Percentiles rank a stretch among this genome's conserved stretches.
Conservation (phyloP, 2,888 invertebrate genomes). For the Congeria kusceri region DNA sequence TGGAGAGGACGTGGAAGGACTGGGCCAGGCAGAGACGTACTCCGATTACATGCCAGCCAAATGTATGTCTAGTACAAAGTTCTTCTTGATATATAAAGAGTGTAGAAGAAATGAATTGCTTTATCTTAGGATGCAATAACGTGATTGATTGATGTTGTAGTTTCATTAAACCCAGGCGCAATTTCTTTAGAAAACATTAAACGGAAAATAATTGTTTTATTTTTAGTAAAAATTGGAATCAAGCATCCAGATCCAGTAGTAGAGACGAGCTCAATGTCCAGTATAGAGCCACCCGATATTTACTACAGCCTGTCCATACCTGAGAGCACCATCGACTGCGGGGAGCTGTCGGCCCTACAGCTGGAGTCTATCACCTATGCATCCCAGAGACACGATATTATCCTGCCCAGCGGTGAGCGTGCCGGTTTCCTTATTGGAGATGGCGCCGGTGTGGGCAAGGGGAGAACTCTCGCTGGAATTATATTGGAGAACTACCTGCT, state of each 20-base stretch:
- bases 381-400: conserved; percentile 96
- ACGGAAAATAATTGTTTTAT: neutral
- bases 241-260: conserved; percentile 99
- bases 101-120: too few species aligned
- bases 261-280: conserved; percentile 98
- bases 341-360: conserved; percentile 97
- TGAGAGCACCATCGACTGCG: conserved; percentile 91
- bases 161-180: too few species aligned
- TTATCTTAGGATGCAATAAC: too few species aligned
- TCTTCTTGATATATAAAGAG: too few species aligned
- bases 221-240: conserved; percentile 94
- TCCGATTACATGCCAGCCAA: conserved; percentile 99
- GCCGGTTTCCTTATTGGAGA: conserved; percentile 99
- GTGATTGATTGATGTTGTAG: too few species aligned
- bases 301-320: conserved; percentile 91
- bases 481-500: conserved; percentile 98
- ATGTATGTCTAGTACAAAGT: too few species aligned
- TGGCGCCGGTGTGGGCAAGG: conserved; percentile 90
- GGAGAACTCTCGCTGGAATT: conserved; percentile 97
- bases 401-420: conserved; percentile 94
- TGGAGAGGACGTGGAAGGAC: conserved; percentile 96
- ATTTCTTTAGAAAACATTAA: too few species aligned
- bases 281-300: conserved; percentile 97
- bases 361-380: conserved; percentile 99
- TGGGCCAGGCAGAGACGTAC: conserved; percentile 99